Conservation (phyloP, 30 jellyfish, hydroid and myxozoan species). For the Thelohanellus kitauei region DNA sequence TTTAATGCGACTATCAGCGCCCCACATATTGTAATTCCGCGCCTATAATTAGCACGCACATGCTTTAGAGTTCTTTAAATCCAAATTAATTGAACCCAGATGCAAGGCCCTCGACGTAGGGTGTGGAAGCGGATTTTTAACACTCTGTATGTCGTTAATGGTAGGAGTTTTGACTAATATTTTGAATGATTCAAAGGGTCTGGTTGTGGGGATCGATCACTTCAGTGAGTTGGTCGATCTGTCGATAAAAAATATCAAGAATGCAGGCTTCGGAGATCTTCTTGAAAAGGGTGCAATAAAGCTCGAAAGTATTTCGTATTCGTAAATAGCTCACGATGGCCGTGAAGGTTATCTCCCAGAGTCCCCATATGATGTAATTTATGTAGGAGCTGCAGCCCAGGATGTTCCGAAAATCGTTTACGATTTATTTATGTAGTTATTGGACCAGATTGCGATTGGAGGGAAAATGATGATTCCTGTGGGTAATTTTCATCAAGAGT, state of each 20-base stretch:
- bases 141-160: slow-evolving; percentile 92
- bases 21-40: slow-evolving; percentile 82
- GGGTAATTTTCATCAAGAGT: slow-evolving; percentile 72
- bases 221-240: slow-evolving; percentile 33
- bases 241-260: slow-evolving; percentile 21
- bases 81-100: slow-evolving; percentile 28
- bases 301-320: slow-evolving; percentile 13
- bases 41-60: slow-evolving; percentile 41
- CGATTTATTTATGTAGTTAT: slow-evolving; percentile 12
- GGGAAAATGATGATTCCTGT: slow-evolving; percentile 83
- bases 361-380: slow-evolving; percentile 86
- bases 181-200: neutral
- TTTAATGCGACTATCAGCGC: slow-evolving; percentile 90
- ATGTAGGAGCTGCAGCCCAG: slow-evolving; percentile 99
- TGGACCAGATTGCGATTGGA: slow-evolving; percentile 57
- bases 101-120: slow-evolving; percentile 80
- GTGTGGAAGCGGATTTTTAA: slow-evolving; percentile 75
- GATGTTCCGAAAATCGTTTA: slow-evolving; percentile 39
- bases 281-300: slow-evolving; percentile 20
- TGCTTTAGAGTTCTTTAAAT: slow-evolving; percentile 60
- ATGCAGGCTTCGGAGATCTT: slow-evolving; percentile 25
- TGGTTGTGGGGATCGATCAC: slow-evolving; percentile 60
- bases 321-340: slow-evolving; percentile 57
- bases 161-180: slow-evolving; percentile 5
- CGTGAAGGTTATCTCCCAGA: slow-evolving; percentile 40